Conservation (phyloP, 2,797 vertebrate species). For the Pempheris klunzingeri region DNA sequence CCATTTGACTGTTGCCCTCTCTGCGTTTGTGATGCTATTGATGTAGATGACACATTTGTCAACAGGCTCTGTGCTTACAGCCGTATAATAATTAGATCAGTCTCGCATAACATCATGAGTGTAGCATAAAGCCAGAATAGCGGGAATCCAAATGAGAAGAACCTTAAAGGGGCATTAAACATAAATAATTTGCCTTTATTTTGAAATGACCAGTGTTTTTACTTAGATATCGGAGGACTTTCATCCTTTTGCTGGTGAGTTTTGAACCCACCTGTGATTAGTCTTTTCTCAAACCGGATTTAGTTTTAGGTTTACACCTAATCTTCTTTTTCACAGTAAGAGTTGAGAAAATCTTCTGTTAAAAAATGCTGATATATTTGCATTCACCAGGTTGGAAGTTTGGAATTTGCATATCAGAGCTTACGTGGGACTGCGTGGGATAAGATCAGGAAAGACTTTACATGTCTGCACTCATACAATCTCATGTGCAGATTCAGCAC, state of each 20-base stretch:
- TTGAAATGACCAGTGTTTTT: background rate
- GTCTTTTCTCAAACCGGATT: conserved; percentile 3
- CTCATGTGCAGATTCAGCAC: conserved; percentile 56
- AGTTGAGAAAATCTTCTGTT: background rate
- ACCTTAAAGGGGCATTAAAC: background rate
- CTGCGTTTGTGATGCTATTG: background rate
- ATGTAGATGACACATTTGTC: conserved; percentile 1
- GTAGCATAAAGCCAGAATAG: background rate
- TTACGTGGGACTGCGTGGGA: conserved; percentile 40
- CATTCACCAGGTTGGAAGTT: conserved; percentile 25
- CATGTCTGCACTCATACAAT: conserved; percentile 6
- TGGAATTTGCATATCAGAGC: conserved; percentile 39
- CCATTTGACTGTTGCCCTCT: background rate
- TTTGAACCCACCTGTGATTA: background rate
- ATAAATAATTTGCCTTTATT: background rate
- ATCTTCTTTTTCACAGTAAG: conserved; percentile 4
- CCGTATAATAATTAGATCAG: conserved; percentile 14
- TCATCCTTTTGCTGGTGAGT: background rate
- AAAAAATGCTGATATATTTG: conserved; percentile 33
- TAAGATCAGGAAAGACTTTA: conserved; percentile 14
- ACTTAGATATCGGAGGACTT: background rate
- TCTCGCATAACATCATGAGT: background rate
- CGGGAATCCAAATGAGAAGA: background rate
- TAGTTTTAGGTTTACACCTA: background rate
- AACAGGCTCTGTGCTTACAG: conserved; percentile 1